These are phyloP conservation scores for Phthorimaea operculella DNA, from an alignment of 1,140 invertebrate species.

Conservation along the genomic window DNA sequence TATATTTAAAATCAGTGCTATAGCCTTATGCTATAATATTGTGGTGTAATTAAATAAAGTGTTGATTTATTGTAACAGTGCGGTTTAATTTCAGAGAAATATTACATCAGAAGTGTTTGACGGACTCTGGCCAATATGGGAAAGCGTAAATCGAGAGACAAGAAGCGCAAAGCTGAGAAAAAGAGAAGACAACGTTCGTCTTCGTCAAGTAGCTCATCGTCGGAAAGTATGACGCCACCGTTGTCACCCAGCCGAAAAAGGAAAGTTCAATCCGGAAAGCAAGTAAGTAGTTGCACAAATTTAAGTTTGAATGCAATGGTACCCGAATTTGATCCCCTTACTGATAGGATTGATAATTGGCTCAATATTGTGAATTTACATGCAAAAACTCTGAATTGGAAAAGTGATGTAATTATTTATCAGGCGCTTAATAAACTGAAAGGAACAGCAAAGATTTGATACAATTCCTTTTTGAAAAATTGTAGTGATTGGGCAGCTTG, in stretches of 20 bases:
- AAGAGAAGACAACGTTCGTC: not conserved
- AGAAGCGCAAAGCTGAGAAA: not conserved
- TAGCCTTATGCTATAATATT: too few species aligned
- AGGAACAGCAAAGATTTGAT: constrained; percentile 6
- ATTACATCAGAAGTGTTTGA: constrained; percentile 6
- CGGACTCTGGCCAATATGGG: not conserved
- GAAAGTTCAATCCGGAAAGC: not conserved
- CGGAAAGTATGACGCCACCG: too few species aligned
- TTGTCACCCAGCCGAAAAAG: too few species aligned
- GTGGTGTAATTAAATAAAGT: too few species aligned
- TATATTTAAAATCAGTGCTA: too few species aligned
- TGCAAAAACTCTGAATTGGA: constrained; percentile 1
- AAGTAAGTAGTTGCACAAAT: constrained; percentile 1
- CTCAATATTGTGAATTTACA: constrained; percentile 1
- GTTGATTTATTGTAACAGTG: too few species aligned
- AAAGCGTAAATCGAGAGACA: not conserved
- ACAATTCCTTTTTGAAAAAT: constrained; percentile 4
- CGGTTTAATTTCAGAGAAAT: too few species aligned
- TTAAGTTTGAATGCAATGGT: constrained; percentile 1
- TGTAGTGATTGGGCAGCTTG: constrained; percentile 2
- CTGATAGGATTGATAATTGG: constrained; percentile 1
- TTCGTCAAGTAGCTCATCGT: too few species aligned
- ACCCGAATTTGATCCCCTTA: not conserved
- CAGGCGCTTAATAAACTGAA: constrained; percentile 7
- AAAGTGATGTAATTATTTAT: constrained; percentile 2